Conservation (phyloP, 2,797 vertebrate species). For the Tenualosa thibaudeaui region DNA sequence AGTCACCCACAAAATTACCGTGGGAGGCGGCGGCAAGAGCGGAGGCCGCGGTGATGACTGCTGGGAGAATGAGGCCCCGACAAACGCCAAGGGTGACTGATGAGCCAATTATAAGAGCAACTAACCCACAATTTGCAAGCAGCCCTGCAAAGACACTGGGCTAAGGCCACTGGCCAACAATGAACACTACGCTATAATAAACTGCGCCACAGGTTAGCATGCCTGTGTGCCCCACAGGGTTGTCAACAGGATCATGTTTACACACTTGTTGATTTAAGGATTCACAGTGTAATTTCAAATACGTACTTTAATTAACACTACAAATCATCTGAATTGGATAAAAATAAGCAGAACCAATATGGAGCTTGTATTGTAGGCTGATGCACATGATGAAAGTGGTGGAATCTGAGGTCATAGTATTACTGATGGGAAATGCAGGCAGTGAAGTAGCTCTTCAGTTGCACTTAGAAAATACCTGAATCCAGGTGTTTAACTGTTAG, state of each 20-base stretch:
- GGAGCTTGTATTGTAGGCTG: not conserved
- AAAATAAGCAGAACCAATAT: not conserved
- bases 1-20: conserved; percentile 43
- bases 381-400: not conserved
- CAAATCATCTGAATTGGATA: not conserved
- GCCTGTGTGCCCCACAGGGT: not conserved
- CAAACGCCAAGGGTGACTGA: conserved; percentile 58
- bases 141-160: not conserved
- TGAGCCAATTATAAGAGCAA: conserved; percentile 58
- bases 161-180: not conserved
- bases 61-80: conserved; percentile 23
- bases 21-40: conserved; percentile 10
- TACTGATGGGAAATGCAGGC: not conserved
- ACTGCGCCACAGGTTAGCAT: not conserved
- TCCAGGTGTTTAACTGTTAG: too few species aligned
- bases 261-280: not conserved
- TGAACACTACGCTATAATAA: not conserved
- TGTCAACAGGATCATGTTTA: not conserved
- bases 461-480: not conserved
- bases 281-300: not conserved
- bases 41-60: not conserved
- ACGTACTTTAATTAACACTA: not conserved
- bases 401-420: not conserved
- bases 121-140: conserved; percentile 29
- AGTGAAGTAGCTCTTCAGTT: not conserved